These are phyloP conservation scores for Drosophila picticornis DNA, from an alignment of 2,888 invertebrate species.

Conservation along the genomic window DNA sequence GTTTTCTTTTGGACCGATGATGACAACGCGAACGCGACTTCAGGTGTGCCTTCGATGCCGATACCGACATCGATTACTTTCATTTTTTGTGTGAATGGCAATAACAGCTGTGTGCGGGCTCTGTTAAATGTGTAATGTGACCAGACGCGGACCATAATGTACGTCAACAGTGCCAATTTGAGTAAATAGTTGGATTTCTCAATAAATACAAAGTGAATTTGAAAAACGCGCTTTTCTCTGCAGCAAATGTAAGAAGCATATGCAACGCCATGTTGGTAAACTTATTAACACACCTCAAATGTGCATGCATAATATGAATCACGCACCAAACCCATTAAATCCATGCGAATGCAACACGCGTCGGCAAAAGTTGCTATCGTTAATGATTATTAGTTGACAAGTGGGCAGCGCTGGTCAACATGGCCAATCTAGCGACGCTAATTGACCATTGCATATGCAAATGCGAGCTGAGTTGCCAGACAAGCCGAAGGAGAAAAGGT, in stretches of 20 bases:
- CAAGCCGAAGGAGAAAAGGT: constrained; percentile 23
- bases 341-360: constrained; percentile 51
- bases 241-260: background rate
- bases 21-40: constrained; percentile 73
- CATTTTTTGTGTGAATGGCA: constrained; percentile 31
- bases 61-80: constrained; percentile 5
- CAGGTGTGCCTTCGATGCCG: constrained; percentile 50
- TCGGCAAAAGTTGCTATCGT: background rate
- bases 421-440: constrained; percentile 9
- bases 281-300: constrained; percentile 35
- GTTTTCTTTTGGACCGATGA: constrained; percentile 59
- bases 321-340: constrained; percentile 50
- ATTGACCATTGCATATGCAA: constrained; percentile 45
- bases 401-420: constrained; percentile 8
- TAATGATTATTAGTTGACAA: constrained; percentile 33
- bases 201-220: background rate
- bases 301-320: constrained; percentile 50
- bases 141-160: background rate
- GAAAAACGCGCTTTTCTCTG: constrained; percentile 12
- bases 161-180: constrained; percentile 14
- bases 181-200: constrained; percentile 3
- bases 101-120: constrained; percentile 30
- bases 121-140: background rate
- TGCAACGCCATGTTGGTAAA: constrained; percentile 11
- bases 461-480: constrained; percentile 19